A percentile compares a stretch with the other conserved stretches of the same genome.
Conservation (phyloP, 2,113 vertebrate species). For the Myotis lucifugus region DNA sequence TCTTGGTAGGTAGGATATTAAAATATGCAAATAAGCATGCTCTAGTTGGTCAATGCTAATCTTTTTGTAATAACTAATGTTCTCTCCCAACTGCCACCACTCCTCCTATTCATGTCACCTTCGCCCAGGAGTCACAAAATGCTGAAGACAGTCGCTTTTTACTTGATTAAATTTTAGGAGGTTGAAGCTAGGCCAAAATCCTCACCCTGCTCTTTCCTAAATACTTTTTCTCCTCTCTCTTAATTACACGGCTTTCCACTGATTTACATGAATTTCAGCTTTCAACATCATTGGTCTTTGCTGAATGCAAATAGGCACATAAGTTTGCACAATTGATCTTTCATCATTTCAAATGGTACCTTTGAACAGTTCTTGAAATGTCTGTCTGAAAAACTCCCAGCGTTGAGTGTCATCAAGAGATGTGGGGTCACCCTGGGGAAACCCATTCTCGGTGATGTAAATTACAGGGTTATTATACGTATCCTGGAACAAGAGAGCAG, state of each 20-base stretch:
- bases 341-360: slow-evolving; percentile 84
- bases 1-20: slow-evolving; percentile 56
- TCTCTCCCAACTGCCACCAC: background rate
- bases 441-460: slow-evolving; percentile 94
- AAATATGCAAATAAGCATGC: slow-evolving; percentile 59
- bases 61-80: slow-evolving; percentile 39
- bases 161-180: slow-evolving; percentile 45
- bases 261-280: slow-evolving; percentile 78
- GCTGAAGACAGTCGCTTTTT: slow-evolving; percentile 54
- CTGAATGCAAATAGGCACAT: slow-evolving; percentile 81
- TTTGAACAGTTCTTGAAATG: slow-evolving; percentile 89
- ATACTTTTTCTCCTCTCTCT: slow-evolving; percentile 52
- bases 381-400: slow-evolving; percentile 88
- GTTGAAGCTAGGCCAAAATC: slow-evolving; percentile 47
- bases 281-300: slow-evolving; percentile 80
- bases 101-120: slow-evolving; percentile 28
- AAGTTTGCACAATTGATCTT: slow-evolving; percentile 84
- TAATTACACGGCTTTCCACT: slow-evolving; percentile 75
- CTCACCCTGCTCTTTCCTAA: slow-evolving; percentile 75
- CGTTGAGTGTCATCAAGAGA: slow-evolving; percentile 86
- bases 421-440: slow-evolving; percentile 88
- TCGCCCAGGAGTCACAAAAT: slow-evolving; percentile 38
- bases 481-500: slow-evolving; percentile 86
- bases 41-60: slow-evolving; percentile 30
- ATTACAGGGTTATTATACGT: slow-evolving; percentile 89